Evolutionary conservation across 2,888 invertebrate species (phyloP), one percentile per base, ranked within the genome.

Genomic region (Hipparchia sbordonii): DNA sequence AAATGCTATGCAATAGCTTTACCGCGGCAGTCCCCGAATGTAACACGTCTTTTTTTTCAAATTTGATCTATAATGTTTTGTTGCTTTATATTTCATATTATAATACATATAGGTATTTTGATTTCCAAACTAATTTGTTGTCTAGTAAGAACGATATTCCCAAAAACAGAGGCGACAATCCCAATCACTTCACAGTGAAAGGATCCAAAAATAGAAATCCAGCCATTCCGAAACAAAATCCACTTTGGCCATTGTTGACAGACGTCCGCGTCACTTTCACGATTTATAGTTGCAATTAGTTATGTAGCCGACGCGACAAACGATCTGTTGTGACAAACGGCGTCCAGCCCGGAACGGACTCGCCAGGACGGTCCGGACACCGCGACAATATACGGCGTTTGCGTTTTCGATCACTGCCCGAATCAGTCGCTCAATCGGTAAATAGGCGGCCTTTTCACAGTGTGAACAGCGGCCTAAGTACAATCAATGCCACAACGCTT

Each of bases 221-320:
- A 56, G 39, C 51, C 60, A 62, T 72, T 54, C 65, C 67, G 62
- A 77, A 72, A 76, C 69, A 73, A 76, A 77, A 76, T 74, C 68
- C 73, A 74, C 70, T 75, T 78, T 62, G 74, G 69, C 62, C 69
- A 71, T 57, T 75, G 75, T 77, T 76, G 77, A 78, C 76, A 73
- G 77, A 76, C 78, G 78, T 78, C 74, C 76, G 77, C 77, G 79
- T 79, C 77, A 85, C 83, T 81, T 82, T 83, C 82, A 89, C 87
- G 88, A 91, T 90, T 90, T 90, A 90, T 89, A 88, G 84, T 87
- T 74, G 87, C 89, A 90, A 91, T 91, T 91, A 91, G 90, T 91
- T 90, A 90, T 87, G 88, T 89, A 85, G 83, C 81, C 81, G 87
- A 87, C 87, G 86, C 86, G 89, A 89, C 89, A 87, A 89, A 89